Conservation (phyloP, 2,797 vertebrate species). For the Schizopygopsis pylzovi region DNA sequence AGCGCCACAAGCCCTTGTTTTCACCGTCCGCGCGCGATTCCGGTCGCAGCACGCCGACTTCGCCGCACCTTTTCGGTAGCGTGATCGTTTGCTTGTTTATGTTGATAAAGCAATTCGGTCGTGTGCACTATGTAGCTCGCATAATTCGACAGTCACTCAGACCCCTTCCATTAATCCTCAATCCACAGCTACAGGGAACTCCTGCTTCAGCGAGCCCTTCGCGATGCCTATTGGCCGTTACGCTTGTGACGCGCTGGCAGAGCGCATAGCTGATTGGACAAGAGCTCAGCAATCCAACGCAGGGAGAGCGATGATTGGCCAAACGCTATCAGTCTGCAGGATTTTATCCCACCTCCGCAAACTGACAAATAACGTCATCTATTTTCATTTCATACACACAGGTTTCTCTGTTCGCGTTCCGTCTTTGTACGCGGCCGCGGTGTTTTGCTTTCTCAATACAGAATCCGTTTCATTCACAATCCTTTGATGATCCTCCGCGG, state of each 20-base stretch:
- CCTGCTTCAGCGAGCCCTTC: slow-evolving; percentile 72
- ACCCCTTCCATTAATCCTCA: slow-evolving; percentile 83
- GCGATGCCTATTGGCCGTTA: slow-evolving; percentile 66
- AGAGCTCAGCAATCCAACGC: slow-evolving; percentile 44
- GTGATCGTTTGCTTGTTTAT: slow-evolving; percentile 61
- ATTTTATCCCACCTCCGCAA: slow-evolving; percentile 65
- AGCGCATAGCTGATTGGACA: slow-evolving; percentile 65
- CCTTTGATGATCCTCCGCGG: slow-evolving; percentile 41
- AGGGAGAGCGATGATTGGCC: slow-evolving; percentile 66
- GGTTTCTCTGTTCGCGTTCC: background rate
- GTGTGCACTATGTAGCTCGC: slow-evolving; percentile 63
- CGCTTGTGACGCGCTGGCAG: slow-evolving; percentile 37
- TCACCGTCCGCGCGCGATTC: slow-evolving; percentile 23
- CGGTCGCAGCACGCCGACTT: slow-evolving; percentile 3
- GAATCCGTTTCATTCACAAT: background rate
- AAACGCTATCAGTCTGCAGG: slow-evolving; percentile 45
- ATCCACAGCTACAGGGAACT: slow-evolving; percentile 80
- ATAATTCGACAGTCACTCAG: slow-evolving; percentile 74
- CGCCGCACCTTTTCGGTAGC: background rate
- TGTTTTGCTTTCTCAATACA: background rate
- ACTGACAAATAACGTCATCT: slow-evolving; percentile 69
- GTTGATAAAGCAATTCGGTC: slow-evolving; percentile 35
- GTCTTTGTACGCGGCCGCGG: background rate
- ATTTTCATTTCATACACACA: slow-evolving; percentile 55
- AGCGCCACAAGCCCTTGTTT: slow-evolving; percentile 53